Evolutionary conservation across 2,113 vertebrate species (phyloP), one percentile per base, ranked within the genome.

Genomic region (Apteryx owenii): DNA sequence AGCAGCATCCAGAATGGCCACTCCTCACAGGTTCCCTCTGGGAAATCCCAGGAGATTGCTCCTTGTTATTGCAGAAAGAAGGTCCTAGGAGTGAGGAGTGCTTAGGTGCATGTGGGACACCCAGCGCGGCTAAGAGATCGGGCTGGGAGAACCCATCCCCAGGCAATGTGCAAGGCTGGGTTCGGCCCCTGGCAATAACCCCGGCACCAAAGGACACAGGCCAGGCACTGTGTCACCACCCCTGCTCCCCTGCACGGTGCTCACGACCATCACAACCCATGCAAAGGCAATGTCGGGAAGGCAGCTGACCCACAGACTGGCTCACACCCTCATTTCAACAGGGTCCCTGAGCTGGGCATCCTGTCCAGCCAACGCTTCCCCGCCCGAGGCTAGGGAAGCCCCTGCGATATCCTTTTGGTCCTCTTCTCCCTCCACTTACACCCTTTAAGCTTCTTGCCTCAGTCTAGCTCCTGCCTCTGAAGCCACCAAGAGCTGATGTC

Each of bases 251-350:
- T 3, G 16, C 46, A 53, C 38, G n/a, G 29, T 56, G 66, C 56
- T 13, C 60, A 75, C 29, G 56, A 3, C 17, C 62, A 75, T 19
- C 31, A 26, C 26, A 85, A 46, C 19, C 22, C 1, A 10, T 33
- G 9, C 17, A 60, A 33, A 60, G 9, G 56, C 31, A 16, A 60
- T 5, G 6, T 31, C 29, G 10, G 56, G 46, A 48, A 48, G 46
- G 46, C 46, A 48, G 46, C 46, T 48, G 0, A n/a, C 25, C 36
- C 1, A 4, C n/a, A 61, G 9, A 13, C 0, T 0, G 65, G 21
- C 62, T 73, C n/a, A 69, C 53, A 48, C 7, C 20, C 28, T 62
- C 44, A 77, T 88, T 46, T 92, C 76, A 81, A 8, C 42, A 69
- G 58, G 11, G 23, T 25, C 26, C 44, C 50, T 44, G 29, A 86